Conservation (phyloP, 2,888 invertebrate genomes). For the Ceraclea dissimilis region DNA sequence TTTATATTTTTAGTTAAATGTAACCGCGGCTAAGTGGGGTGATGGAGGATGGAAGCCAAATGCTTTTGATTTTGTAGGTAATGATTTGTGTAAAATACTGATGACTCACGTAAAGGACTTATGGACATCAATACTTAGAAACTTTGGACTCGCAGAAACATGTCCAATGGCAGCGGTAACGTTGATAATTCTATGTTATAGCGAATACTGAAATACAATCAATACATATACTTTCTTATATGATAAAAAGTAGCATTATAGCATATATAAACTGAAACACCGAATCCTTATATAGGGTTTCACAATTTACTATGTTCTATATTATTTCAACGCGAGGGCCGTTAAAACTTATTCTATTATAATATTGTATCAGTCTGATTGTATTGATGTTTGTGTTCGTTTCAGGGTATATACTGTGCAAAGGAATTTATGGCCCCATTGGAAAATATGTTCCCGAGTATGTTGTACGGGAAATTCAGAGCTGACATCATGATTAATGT, state of each 20-base stretch:
- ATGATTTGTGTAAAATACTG: constrained; percentile 8
- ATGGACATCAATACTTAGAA: background rate
- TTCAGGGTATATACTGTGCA: constrained; percentile 16
- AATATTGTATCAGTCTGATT: too few species aligned
- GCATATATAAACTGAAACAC: too few species aligned
- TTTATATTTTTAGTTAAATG: constrained; percentile 3
- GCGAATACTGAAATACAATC: too few species aligned
- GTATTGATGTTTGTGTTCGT: constrained; percentile 4
- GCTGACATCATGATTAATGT: constrained; percentile 5
- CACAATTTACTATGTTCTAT: too few species aligned
- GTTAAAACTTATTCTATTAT: too few species aligned
- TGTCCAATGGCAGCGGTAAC: constrained; percentile 7
- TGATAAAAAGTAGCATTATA: too few species aligned
- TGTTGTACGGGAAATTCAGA: constrained; percentile 21
- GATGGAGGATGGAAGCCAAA: constrained; percentile 22
- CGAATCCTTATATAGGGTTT: too few species aligned
- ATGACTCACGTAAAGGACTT: background rate
- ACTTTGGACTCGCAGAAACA: background rate
- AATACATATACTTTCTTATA: too few species aligned
- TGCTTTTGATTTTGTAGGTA: background rate
- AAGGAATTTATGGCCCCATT: constrained; percentile 5
- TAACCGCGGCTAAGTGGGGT: constrained; percentile 16
- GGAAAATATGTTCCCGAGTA: constrained; percentile 15
- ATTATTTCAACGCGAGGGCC: too few species aligned
- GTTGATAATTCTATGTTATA: too few species aligned